phyloP scores from a whole-genome alignment of 2,888 invertebrate species.

The Aethes cnicana region DNA sequence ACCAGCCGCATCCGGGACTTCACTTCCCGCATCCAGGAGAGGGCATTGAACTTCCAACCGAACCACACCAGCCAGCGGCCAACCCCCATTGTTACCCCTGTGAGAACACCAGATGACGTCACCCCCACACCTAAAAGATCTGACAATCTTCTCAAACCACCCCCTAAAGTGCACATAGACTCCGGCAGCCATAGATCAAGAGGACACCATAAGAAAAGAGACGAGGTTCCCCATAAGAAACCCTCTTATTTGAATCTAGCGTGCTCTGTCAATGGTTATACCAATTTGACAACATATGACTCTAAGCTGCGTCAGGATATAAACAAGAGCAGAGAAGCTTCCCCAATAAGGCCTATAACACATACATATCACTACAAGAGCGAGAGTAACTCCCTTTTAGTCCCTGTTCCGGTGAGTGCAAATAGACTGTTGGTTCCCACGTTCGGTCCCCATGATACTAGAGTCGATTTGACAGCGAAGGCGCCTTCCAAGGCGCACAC shows the following conservation, averaged over 20 bases:
- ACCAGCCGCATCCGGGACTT: slow-evolving; percentile 82
- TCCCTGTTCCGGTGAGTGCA: slow-evolving; percentile 74
- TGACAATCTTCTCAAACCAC: slow-evolving; percentile 69
- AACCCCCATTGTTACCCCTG: slow-evolving; percentile 58
- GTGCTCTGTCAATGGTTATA: slow-evolving; percentile 95
- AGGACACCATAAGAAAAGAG: slow-evolving; percentile 66
- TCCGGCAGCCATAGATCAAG: slow-evolving; percentile 65
- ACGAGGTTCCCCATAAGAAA: slow-evolving; percentile 83
- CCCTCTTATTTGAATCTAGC: slow-evolving; percentile 95
- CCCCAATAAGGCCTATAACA: slow-evolving; percentile 85
- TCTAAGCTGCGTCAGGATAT: slow-evolving; percentile 89
- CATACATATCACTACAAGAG: slow-evolving; percentile 73
- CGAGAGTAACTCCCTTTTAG: slow-evolving; percentile 70
- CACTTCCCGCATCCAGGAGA: slow-evolving; percentile 83
- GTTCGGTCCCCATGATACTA: slow-evolving; percentile 74
- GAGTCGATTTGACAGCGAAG: slow-evolving; percentile 71
- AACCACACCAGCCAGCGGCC: slow-evolving; percentile 43
- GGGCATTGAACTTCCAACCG: slow-evolving; percentile 64
- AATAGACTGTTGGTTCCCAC: slow-evolving; percentile 83
- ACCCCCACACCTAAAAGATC: slow-evolving; percentile 59
- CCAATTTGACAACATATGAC: slow-evolving; percentile 92
- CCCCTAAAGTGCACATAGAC: slow-evolving; percentile 67
- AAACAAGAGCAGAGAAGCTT: slow-evolving; percentile 87
- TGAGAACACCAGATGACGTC: slow-evolving; percentile 53
- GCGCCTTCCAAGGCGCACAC: slow-evolving; percentile 80